phyloP scores from a whole-genome alignment of 2,797 vertebrate genomes.

The Pyrrhura leucotis region DNA sequence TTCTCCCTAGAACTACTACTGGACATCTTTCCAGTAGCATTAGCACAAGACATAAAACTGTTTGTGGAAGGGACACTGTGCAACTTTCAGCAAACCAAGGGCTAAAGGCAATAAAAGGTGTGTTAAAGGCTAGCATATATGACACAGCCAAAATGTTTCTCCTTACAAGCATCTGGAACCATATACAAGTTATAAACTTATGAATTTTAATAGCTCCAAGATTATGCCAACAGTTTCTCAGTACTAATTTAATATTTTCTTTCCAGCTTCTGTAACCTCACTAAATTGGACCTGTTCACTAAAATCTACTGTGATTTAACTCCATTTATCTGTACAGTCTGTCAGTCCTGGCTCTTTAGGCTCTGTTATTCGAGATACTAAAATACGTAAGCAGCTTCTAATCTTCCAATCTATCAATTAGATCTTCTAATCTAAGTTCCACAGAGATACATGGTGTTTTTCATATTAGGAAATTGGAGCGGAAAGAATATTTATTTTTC shows the following conservation, averaged over 20 bases:
- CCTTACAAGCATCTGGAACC: background rate
- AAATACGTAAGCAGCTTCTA: background rate
- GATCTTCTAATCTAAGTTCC: background rate
- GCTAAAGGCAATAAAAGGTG: background rate
- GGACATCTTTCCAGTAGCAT: background rate
- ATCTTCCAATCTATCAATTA: too few relatives aligned
- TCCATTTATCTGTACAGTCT: background rate
- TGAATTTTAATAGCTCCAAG: background rate
- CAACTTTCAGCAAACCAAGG: background rate
- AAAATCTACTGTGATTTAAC: background rate
- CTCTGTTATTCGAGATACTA: background rate
- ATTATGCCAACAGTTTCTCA: background rate
- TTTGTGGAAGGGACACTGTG: background rate
- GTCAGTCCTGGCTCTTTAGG: background rate
- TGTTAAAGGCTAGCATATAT: background rate
- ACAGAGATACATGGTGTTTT: background rate
- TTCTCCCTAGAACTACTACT: background rate
- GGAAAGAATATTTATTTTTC: background rate
- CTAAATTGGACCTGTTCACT: background rate
- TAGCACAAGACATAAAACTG: background rate
- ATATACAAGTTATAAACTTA: background rate
- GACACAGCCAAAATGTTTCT: background rate
- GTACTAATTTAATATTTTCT: background rate
- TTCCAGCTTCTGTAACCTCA: background rate
- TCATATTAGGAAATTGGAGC: background rate